Base-by-base conservation (phyloP, 2,888 invertebrate genomes). In the Shargacucullia verbasci region DNA sequence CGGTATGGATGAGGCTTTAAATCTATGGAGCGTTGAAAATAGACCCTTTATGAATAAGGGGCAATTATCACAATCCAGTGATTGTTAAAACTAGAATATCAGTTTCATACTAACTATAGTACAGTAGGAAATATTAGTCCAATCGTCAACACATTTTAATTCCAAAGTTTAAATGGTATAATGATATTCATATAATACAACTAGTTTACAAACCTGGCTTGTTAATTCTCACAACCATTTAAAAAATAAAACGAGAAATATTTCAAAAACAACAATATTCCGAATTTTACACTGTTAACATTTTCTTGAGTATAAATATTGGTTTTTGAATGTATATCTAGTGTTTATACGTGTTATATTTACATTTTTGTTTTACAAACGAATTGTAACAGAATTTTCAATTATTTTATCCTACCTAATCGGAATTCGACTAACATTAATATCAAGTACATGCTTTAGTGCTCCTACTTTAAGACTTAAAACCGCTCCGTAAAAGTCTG, bases 221-320 rank as follows among this genome's bases (percentile, higher is more conserved):
- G 48, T 68, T 80, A 79, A 80, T 78, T 80, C 60, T 89, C 89
- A 89, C 89, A 89, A 89, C 89, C 89, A 83, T 87, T 83, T 78
- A 83, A 71, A 78, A n/a, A 81, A 77, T 76, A 68, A 68, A 84
- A 85, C 81, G 57, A 59, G 64, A 56, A 57, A 63, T 57, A n/a
- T 59, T 58, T 54, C 12, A 59, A 67, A n/a, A 64, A 57, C 46
- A 59, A 71, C 27, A 40, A 27, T 58, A 56, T 52, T 62, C 62
- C 46, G 46, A 62, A n/a, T 70, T 43, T 63, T 64, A 75, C 64
- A 77, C 68, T 70, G 70, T 77, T 77, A 79, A 82, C 77, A 82
- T 78, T 76, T 70, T 27, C 66, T 76, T 44, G 75, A 70, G 75
- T 77, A 79, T 81, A 81, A 76, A 79, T 81, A 77, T 74, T 77